A percentile compares a stretch with the other conserved stretches of the same genome.
Evolutionary conservation across 2,797 vertebrate species (phyloP).

Genomic region (Tapera naevia): DNA sequence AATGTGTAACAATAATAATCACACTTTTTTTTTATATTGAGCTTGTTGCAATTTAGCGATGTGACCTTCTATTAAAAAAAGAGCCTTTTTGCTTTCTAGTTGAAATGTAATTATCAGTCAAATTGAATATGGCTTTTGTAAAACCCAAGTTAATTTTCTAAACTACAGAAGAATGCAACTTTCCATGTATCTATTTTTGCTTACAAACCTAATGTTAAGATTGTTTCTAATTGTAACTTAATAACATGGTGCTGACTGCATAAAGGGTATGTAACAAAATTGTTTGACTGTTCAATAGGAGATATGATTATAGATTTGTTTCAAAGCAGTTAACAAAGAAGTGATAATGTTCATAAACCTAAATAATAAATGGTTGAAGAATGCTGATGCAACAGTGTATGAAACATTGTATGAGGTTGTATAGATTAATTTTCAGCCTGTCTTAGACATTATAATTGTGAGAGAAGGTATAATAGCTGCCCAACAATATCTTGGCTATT

Average conservation of each 20-base stretch:
- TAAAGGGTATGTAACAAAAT: constrained; percentile 34
- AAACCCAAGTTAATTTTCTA: constrained; percentile 41
- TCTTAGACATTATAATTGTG: neutral
- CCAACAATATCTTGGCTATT: neutral
- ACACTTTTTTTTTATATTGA: constrained; percentile 30
- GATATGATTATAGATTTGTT: constrained; percentile 23
- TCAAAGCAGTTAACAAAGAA: constrained; percentile 36
- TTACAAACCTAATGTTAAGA: constrained; percentile 47
- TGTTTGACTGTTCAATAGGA: constrained; percentile 11
- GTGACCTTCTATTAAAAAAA: constrained; percentile 45
- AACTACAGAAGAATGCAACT: constrained; percentile 39
- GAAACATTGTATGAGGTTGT: neutral
- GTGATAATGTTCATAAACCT: neutral
- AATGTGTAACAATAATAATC: constrained; percentile 65
- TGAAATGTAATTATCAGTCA: constrained; percentile 49
- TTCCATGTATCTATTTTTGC: constrained; percentile 39
- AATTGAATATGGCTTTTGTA: constrained; percentile 28
- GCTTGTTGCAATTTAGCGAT: constrained; percentile 35
- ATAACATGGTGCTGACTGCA: constrained; percentile 26
- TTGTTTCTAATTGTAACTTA: constrained; percentile 42
- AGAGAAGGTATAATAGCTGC: neutral
- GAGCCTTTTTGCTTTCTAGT: constrained; percentile 26
- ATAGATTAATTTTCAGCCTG: neutral
- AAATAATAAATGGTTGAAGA: constrained; percentile 21
- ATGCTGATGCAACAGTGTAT: neutral